A percentile compares a stretch with the other conserved stretches of the same genome.
Evolutionary conservation across 2,113 vertebrate genomes (phyloP).

Genomic region (Oreocharis arfaki): DNA sequence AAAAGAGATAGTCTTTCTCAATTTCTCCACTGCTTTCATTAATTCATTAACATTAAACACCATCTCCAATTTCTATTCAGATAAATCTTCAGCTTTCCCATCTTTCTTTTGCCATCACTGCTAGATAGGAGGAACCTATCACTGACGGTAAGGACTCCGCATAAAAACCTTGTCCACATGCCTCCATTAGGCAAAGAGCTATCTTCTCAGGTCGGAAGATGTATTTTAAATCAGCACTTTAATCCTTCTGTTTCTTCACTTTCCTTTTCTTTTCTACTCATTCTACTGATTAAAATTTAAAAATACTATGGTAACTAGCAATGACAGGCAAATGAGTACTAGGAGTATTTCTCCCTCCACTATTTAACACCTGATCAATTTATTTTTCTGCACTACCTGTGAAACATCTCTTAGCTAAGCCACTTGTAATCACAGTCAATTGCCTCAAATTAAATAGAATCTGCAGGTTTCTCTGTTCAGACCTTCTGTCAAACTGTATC

Average conservation of each 20-base stretch:
- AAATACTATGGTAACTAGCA: background rate
- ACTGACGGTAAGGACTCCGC: background rate
- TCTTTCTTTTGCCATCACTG: background rate
- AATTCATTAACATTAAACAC: background rate
- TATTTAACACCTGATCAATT: background rate
- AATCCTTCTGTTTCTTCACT: background rate
- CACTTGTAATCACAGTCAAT: background rate
- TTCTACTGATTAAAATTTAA: background rate
- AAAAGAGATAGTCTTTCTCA: background rate
- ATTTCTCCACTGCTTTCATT: background rate
- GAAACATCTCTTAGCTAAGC: background rate
- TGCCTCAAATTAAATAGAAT: background rate
- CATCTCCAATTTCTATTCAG: background rate
- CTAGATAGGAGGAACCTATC: background rate
- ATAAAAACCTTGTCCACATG: background rate
- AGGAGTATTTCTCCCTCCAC: background rate
- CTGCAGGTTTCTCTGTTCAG: background rate
- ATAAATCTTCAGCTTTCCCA: background rate
- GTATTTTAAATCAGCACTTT: background rate
- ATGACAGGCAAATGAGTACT: background rate
- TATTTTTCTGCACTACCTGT: background rate
- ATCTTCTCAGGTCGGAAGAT: background rate
- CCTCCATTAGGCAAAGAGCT: background rate
- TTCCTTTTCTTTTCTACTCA: background rate
- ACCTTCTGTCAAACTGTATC: background rate